These are phyloP conservation scores for Mamestra brassicae DNA, from an alignment of 2,888 invertebrate genomes.

Conservation along the genomic window DNA sequence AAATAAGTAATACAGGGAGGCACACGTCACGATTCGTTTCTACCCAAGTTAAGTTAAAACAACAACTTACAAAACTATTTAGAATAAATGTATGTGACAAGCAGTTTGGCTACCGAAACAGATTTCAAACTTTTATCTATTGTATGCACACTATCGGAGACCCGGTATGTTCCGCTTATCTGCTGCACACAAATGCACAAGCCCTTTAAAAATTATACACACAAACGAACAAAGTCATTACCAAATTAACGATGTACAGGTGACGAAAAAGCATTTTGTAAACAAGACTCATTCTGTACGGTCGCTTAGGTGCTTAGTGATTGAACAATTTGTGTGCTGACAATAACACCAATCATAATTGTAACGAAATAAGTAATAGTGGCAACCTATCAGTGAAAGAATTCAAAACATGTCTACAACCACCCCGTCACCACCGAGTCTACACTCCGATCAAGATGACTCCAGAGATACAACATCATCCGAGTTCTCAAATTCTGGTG, in stretches of 20 bases:
- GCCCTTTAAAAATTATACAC: conserved; percentile 80
- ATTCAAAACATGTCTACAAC: conserved; percentile 77
- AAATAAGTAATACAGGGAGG: background rate
- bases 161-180: conserved; percentile 88
- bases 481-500: conserved; percentile 72
- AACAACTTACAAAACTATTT: conserved; percentile 50
- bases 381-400: conserved; percentile 35
- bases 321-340: conserved; percentile 58
- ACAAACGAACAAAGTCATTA: conserved; percentile 87
- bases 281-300: conserved; percentile 84
- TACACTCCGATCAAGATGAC: conserved; percentile 78
- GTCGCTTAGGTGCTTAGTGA: conserved; percentile 80
- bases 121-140: conserved; percentile 85
- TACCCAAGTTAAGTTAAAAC: background rate
- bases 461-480: conserved; percentile 80
- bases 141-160: conserved; percentile 84
- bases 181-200: conserved; percentile 81
- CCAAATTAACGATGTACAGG: conserved; percentile 89
- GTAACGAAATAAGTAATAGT: conserved; percentile 37
- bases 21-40: background rate
- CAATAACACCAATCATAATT: conserved; percentile 55
- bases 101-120: conserved; percentile 87
- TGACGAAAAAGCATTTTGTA: conserved; percentile 89
- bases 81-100: conserved; percentile 79
- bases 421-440: conserved; percentile 80